These are phyloP conservation scores for Psammodynastes pulverulentus DNA, from an alignment of 2,113 vertebrate species.

Conservation along the genomic window DNA sequence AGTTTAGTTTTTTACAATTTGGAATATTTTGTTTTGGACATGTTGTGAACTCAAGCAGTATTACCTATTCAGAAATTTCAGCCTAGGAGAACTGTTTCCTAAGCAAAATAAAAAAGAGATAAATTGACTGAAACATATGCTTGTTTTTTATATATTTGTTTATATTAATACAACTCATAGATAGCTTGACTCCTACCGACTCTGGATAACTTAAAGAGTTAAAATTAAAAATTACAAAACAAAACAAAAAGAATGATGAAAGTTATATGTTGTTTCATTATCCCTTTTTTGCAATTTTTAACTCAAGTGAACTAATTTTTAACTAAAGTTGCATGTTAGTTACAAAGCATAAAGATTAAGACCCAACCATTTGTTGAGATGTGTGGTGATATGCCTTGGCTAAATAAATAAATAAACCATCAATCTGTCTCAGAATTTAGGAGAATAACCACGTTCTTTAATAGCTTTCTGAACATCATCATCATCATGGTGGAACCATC, in stretches of 20 bases:
- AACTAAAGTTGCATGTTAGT: not conserved
- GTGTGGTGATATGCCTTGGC: not conserved
- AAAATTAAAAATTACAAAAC: not conserved
- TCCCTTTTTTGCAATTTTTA: not conserved
- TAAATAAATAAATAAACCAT: not conserved
- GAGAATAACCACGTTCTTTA: not conserved
- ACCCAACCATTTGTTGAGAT: not conserved
- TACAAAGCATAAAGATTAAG: not conserved
- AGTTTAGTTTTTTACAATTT: too few species aligned
- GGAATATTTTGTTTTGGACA: not conserved
- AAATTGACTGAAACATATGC: not conserved
- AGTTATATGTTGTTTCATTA: not conserved
- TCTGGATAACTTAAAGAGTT: not conserved
- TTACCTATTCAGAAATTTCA: not conserved
- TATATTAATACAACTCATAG: not conserved
- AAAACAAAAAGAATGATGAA: not conserved
- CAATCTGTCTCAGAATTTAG: not conserved
- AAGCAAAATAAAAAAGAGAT: not conserved
- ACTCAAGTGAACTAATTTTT: not conserved
- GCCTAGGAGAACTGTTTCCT: not conserved
- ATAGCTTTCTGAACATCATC: not conserved
- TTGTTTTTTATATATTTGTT: not conserved
- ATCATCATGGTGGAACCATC: not conserved
- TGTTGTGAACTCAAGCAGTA: not conserved
- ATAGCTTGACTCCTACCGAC: not conserved